Evolutionary conservation across 2,888 invertebrate genomes (phyloP).

Genomic region (Megastigmus dorsalis): DNA sequence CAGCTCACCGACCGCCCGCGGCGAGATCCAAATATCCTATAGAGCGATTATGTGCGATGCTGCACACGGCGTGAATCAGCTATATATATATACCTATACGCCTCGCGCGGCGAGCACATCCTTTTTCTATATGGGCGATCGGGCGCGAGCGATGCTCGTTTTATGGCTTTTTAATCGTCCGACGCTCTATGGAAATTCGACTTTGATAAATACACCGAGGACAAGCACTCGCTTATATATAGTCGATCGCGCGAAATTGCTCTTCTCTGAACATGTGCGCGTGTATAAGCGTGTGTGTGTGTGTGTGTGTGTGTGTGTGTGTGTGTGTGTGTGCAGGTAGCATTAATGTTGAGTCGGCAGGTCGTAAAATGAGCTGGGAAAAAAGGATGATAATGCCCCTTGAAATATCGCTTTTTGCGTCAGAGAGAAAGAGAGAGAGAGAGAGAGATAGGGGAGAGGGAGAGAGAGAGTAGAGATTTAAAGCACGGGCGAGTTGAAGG

Average conservation of each 20-base stretch:
- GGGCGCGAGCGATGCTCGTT: not conserved
- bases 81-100: too few relatives aligned
- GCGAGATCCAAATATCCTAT: not conserved
- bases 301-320: too few relatives aligned
- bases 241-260: constrained; percentile 23
- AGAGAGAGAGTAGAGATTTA: constrained; percentile 5
- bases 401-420: constrained; percentile 62
- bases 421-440: not conserved
- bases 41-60: too few relatives aligned
- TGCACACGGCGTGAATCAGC: not conserved
- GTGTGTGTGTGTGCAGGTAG: constrained; percentile 57
- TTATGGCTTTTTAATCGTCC: constrained; percentile 37
- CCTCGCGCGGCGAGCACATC: too few relatives aligned
- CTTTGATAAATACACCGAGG: constrained; percentile 43
- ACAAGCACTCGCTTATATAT: not conserved
- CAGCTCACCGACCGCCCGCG: constrained; percentile 31
- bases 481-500: constrained; percentile 1
- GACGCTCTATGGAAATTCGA: constrained; percentile 4
- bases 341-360: constrained; percentile 68
- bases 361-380: constrained; percentile 66
- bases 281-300: too few relatives aligned
- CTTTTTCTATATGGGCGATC: too few relatives aligned
- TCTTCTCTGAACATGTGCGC: too few relatives aligned
- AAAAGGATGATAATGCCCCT: constrained; percentile 65
- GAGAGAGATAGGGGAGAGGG: not conserved